Percentiles rank a stretch among this genome's conserved stretches.
Conservation (phyloP, 2,888 invertebrate species). For the Drosophila mayaguana region DNA sequence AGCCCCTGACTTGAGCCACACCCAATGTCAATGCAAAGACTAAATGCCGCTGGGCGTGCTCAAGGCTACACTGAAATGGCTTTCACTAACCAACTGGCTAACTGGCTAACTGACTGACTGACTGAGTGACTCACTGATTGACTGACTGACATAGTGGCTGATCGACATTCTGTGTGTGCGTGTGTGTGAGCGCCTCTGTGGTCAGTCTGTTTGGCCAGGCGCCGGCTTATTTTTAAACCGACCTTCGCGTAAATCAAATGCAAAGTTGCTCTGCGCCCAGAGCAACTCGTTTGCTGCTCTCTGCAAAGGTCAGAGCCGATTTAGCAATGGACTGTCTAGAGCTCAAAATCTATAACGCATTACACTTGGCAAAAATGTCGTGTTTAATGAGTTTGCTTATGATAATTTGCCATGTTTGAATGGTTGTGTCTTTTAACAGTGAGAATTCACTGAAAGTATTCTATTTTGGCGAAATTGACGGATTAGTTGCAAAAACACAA, state of each 20-base stretch:
- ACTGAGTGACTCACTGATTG: conserved; percentile 27
- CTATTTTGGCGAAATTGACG: neutral
- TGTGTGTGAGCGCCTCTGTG: conserved; percentile 25
- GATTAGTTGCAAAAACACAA: neutral
- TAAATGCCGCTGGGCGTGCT: conserved; percentile 64
- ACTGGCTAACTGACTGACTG: conserved; percentile 18
- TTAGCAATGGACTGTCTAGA: conserved; percentile 47
- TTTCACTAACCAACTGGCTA: conserved; percentile 30
- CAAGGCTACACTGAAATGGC: conserved; percentile 67
- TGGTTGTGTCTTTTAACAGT: too few relatives aligned
- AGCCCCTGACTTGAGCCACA: conserved; percentile 57
- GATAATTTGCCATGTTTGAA: neutral
- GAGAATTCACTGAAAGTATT: neutral
- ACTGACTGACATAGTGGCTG: conserved; percentile 32
- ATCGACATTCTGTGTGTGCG: conserved; percentile 58
- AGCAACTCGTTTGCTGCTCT: conserved; percentile 62
- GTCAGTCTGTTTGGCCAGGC: conserved; percentile 31
- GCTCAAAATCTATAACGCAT: neutral
- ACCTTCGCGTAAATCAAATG: conserved; percentile 76
- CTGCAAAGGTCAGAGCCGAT: conserved; percentile 77
- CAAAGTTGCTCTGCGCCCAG: conserved; percentile 66
- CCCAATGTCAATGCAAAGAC: conserved; percentile 71
- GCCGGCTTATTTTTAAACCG: conserved; percentile 72
- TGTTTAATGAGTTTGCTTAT: neutral
- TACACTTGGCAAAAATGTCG: conserved; percentile 1